phyloP scores from a whole-genome alignment of 53 echinoderm and acorn worm genomes.

The Actinopyga echinites region DNA sequence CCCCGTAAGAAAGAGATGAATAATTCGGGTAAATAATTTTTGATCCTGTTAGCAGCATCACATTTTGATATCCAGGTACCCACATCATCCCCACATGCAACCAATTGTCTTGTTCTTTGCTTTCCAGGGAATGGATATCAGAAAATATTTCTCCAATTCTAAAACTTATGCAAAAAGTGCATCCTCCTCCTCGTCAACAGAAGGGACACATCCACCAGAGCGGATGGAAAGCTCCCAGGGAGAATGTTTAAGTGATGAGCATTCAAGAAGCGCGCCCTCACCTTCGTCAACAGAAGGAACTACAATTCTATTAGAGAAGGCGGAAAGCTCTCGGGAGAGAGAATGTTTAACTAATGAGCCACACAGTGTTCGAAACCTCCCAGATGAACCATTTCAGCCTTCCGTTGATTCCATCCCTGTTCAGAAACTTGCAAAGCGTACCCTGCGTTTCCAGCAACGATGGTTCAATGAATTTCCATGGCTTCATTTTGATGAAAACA shows the following conservation, averaged over 20 bases:
- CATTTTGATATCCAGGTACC: no score
- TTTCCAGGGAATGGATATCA: slow-evolving; percentile 36
- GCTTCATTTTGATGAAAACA: slow-evolving; percentile 16
- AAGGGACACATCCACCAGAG: no score
- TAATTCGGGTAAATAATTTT: no score
- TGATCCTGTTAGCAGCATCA: no score
- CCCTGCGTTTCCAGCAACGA: slow-evolving; percentile 9
- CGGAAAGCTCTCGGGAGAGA: neutral
- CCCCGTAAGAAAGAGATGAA: no score
- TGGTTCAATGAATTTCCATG: slow-evolving; percentile 30
- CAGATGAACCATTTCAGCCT: slow-evolving; percentile 46
- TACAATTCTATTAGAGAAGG: neutral
- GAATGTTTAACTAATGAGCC: slow-evolving; percentile 6
- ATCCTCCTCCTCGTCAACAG: slow-evolving; percentile 9
- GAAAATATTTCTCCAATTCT: slow-evolving; percentile 2
- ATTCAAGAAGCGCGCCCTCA: slow-evolving; percentile 8
- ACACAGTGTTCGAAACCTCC: neutral
- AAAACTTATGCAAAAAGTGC: slow-evolving; percentile 8
- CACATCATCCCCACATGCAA: no score
- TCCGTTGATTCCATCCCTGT: neutral
- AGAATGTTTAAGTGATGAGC: no score
- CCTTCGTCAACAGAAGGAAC: slow-evolving; percentile 13
- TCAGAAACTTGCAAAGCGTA: neutral
- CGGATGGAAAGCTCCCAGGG: no score
- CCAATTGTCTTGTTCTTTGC: neutral